Base-by-base conservation (phyloP, 2,113 vertebrate genomes). In the Apeltes quadracus region DNA sequence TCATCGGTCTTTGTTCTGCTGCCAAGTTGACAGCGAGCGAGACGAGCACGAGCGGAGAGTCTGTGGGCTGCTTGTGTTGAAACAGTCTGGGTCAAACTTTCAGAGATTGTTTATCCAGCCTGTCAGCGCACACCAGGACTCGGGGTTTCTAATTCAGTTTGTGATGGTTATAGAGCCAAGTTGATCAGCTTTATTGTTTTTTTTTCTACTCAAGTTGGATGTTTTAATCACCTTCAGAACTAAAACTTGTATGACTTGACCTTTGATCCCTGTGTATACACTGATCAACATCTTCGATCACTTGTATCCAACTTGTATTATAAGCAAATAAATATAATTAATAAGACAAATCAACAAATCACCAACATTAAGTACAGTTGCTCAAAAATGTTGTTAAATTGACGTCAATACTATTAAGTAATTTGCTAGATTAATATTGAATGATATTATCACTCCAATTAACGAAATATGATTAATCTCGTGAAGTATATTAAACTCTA, bases 61-160 rank as follows among this genome's bases (percentile, higher is more conserved):
- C 57, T 54, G 72, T 79, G 69, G 68, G 65, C 13, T 75, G 59
- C 23, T 51, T 39, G 18, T 72, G 57, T 76, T 68, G 36, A 71
- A 79, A 74, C 51, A 71, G 72, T 43, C 46, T 44, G 29, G 56
- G 25, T 61, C 50, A 53, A 59, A 38, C 77, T 72, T 54, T 62
- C 38, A 25, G 41, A 32, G 29, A 32, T 10, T 43, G 74, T 72
- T 72, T 50, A 36, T 66, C 36, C 70, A 68, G 10, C 48, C 69
- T 79, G 9, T 82, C 46, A 23, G 23, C n/a, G 46, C 53, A 14
- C 53, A 64, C 16, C 36, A 46, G 48, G 61, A 70, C 55, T 63
- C 68, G 50, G 61, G 62, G 71, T 61, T 55, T 75, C 46, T 25
- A 58, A 20, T 25, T 58, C 48, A 29, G 43, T 62, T 8, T 8